These are phyloP conservation scores for Alosa sapidissima DNA, from an alignment of 2,797 vertebrate genomes.

Conservation along the genomic window DNA sequence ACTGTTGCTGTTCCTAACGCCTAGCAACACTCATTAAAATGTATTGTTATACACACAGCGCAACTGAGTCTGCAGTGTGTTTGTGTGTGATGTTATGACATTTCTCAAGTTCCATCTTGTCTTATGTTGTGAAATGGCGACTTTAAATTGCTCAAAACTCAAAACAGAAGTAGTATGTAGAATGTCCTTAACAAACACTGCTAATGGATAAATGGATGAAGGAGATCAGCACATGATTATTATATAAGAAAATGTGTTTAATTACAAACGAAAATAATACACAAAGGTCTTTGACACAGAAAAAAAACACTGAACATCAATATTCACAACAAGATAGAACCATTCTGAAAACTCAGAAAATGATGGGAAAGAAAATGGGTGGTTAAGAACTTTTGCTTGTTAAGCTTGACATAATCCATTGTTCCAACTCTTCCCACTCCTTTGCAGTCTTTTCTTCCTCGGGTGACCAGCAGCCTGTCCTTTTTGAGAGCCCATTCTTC, in stretches of 20 bases:
- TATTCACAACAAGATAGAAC: no score
- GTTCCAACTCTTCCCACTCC: not conserved
- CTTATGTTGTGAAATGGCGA: not conserved
- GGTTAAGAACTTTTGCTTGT: no score
- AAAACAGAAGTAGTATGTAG: not conserved
- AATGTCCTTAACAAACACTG: not conserved
- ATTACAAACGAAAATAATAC: not conserved
- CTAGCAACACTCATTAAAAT: not conserved
- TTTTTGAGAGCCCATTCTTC: no score
- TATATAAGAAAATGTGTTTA: not conserved
- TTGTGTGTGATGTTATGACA: not conserved
- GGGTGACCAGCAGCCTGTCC: no score
- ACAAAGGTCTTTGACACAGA: not conserved
- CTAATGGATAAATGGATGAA: not conserved
- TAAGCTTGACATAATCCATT: not conserved
- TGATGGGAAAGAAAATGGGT: no score
- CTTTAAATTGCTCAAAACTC: not conserved
- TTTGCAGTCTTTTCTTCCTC: not conserved
- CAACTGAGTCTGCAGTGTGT: not conserved
- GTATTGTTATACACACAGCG: not conserved
- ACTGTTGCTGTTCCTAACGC: not conserved
- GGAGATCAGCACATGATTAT: no score
- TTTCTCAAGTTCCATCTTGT: not conserved
- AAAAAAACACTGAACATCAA: not conserved
- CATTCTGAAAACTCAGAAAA: no score